These are phyloP conservation scores for Leptopilina syphax DNA, from an alignment of 2,888 invertebrate species.

Conservation along the genomic window DNA sequence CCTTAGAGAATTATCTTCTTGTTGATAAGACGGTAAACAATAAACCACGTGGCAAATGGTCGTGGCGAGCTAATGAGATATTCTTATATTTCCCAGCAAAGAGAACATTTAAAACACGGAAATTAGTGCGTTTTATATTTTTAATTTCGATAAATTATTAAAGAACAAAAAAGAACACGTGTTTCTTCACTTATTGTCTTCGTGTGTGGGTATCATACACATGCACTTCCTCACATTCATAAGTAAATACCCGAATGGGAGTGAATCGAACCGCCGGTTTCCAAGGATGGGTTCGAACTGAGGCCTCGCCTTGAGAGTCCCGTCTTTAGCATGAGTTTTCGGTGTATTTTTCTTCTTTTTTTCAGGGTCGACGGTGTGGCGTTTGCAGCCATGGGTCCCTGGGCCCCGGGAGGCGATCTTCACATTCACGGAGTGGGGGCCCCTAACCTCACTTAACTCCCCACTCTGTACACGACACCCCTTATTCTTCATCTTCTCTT, in stretches of 20 bases:
- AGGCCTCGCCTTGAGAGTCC: constrained; percentile 69
- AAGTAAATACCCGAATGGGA: constrained; percentile 42
- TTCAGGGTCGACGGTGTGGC: constrained; percentile 68
- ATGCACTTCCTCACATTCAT: neutral
- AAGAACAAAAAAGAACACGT: constrained; percentile 1
- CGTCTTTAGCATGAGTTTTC: constrained; percentile 72
- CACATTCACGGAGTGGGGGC: constrained; percentile 61
- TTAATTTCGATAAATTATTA: neutral
- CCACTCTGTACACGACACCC: constrained; percentile 61
- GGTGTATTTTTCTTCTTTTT: constrained; percentile 70
- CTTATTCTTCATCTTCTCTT: constrained; percentile 53
- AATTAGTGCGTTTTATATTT: neutral
- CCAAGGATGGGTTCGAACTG: constrained; percentile 76
- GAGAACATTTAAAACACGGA: neutral
- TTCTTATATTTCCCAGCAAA: neutral
- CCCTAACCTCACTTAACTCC: constrained; percentile 72
- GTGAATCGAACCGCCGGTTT: constrained; percentile 69
- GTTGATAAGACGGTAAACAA: neutral
- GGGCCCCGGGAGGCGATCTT: constrained; percentile 71
- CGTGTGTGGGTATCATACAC: neutral
- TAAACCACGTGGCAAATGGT: neutral
- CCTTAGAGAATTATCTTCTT: neutral
- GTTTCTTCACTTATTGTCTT: neutral
- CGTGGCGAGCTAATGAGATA: neutral
- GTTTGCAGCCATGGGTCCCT: constrained; percentile 70